Base-by-base conservation (phyloP, 2,888 invertebrate species). In the Rhopalosiphum nymphaeae region DNA sequence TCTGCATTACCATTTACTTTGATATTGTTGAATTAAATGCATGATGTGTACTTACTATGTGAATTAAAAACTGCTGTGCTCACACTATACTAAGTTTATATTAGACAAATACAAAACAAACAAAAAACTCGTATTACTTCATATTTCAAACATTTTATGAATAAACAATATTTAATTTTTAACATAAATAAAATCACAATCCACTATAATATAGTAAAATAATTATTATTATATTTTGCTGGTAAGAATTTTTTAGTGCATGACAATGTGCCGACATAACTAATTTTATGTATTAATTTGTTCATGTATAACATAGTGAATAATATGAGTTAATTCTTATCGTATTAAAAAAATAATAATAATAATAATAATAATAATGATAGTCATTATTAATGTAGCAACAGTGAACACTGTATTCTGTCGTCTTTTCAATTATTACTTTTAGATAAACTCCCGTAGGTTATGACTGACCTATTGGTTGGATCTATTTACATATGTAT, bases 11-110 rank as follows among this genome's bases (percentile, higher is more conserved):
- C 36, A 78, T 36, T 78, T 78, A 78, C 36, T 78, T 36, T 78
- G 78, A 78, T 78, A 78, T 78, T 78, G 36, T 78, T 78, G 78
- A 78, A 78, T 36, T 78, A 78, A 78, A 78, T 78, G 21, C 36
- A 36, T 78, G 36, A 36, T 36, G 21, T 25, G 36, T 78, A 78
- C 78, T 36, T 36, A 78, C 78, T 36, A 21, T 78, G 36, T 1
- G 78, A 36, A 78, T 78, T 36, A 78, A 78, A 36, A 78, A 78
- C 78, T 36, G 78, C 36, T 36, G 78, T 42, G 36, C 78, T 21
- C 78, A 7, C 36, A 78, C 78, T 42, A 21, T 78, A 25, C 36
- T 78, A 21, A 78, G 36, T 78, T 78, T 78, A 9, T 16, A 21
- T 78, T 36, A 36, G 78, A 21, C 21, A 36, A n/a, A 78, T 21